Evolutionary conservation across 2,113 vertebrate genomes (phyloP).

Genomic region (Chloropsis hardwickii): DNA sequence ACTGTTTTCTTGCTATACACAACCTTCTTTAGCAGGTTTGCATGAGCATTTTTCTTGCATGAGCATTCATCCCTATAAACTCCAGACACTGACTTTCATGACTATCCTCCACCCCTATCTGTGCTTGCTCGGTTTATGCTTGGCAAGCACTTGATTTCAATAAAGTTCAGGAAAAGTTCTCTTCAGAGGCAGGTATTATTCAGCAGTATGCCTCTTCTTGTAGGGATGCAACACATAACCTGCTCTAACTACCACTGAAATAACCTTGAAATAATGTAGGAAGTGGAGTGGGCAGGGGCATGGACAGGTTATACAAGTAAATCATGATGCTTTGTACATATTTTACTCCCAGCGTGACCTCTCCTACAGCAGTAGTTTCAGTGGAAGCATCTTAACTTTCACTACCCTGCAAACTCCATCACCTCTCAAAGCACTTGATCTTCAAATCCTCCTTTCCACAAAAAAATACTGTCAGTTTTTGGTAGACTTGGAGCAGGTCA

Average conservation of each 20-base stretch:
- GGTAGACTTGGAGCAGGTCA: background rate
- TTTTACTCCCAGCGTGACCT: background rate
- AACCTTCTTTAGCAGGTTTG: background rate
- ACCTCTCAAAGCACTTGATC: background rate
- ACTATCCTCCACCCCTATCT: background rate
- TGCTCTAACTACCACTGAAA: background rate
- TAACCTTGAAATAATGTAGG: background rate
- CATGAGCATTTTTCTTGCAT: rapidly evolving
- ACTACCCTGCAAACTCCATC: background rate
- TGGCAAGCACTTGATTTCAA: background rate
- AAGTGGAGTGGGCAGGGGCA: background rate
- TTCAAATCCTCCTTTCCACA: background rate
- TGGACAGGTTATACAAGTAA: background rate
- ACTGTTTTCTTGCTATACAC: background rate
- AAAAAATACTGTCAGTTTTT: background rate
- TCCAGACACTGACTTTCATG: background rate
- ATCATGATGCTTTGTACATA: background rate
- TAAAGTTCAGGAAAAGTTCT: background rate
- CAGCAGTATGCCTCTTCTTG: background rate
- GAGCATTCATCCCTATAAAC: too few species aligned
- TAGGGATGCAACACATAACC: background rate
- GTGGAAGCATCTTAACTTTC: background rate
- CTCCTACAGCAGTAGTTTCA: background rate
- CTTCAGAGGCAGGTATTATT: background rate
- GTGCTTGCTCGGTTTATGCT: background rate